A percentile compares a stretch with the other conserved stretches of the same genome.
Conservation (phyloP, 2,113 vertebrate species). For the Ailuropoda melanoleuca region DNA sequence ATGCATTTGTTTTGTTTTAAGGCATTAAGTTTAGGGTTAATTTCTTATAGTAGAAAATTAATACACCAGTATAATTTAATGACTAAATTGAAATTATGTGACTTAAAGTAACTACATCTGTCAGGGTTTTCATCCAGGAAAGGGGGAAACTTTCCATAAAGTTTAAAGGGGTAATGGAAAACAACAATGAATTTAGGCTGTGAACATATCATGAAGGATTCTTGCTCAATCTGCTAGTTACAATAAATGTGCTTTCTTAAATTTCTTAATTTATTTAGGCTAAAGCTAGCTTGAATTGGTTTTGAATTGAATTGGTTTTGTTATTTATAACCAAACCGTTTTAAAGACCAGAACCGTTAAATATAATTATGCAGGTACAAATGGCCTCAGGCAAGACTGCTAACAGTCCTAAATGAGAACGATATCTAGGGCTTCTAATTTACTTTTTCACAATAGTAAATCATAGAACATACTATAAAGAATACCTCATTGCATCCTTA, state of each 20-base stretch:
- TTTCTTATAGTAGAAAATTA: background rate
- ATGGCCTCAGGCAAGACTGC: background rate
- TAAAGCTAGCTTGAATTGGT: background rate
- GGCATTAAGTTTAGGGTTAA: background rate
- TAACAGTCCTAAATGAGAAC: background rate
- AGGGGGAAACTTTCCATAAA: background rate
- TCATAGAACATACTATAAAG: background rate
- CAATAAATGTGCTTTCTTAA: background rate
- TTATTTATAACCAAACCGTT: background rate
- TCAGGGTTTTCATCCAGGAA: background rate
- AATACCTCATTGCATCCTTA: background rate
- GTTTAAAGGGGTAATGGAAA: background rate
- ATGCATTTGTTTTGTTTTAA: background rate
- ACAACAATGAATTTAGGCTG: background rate
- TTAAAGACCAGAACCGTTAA: background rate
- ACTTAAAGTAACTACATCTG: background rate
- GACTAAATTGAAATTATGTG: background rate
- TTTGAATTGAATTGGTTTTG: background rate
- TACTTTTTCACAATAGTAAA: background rate
- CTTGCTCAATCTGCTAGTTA: background rate
- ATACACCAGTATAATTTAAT: background rate
- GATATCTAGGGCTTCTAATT: background rate
- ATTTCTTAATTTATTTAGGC: constrained; percentile 16
- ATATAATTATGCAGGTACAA: background rate
- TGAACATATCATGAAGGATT: background rate